A percentile compares a stretch with the other conserved stretches of the same genome.
phyloP scores from a whole-genome alignment of 2,113 vertebrate genomes.

The Agapornis roseicollis region DNA sequence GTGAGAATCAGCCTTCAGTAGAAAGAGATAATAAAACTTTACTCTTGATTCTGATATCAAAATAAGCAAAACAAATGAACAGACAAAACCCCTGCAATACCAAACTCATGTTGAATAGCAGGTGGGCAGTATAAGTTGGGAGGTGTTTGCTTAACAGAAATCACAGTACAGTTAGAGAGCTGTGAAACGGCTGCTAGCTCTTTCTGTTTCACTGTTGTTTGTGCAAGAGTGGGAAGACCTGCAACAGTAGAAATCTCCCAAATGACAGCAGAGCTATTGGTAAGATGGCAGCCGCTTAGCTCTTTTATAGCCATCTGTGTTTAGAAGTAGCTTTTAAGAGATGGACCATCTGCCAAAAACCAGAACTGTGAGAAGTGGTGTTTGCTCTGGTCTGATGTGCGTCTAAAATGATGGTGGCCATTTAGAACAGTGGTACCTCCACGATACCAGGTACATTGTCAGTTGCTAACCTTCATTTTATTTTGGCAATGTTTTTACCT shows the following conservation, averaged over 20 bases:
- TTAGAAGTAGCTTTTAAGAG: constrained; percentile 52
- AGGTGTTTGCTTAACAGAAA: constrained; percentile 20
- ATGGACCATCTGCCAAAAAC: neutral
- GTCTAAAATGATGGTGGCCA: neutral
- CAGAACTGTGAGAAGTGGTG: neutral
- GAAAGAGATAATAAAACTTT: neutral
- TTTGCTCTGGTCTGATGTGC: neutral
- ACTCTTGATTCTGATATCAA: neutral
- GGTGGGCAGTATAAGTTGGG: neutral
- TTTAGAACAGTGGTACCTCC: neutral
- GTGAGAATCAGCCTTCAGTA: neutral
- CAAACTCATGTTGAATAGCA: neutral
- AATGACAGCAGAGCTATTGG: constrained; percentile 32
- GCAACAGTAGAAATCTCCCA: constrained; percentile 30
- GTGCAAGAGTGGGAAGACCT: constrained; percentile 34
- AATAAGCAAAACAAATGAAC: neutral
- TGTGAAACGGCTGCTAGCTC: constrained; percentile 28
- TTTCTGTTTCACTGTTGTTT: constrained; percentile 25
- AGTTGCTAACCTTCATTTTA: neutral
- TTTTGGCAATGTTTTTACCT: neutral
- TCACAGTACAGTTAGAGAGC: neutral
- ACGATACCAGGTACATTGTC: neutral
- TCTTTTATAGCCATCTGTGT: constrained; percentile 52
- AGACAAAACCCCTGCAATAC: neutral
- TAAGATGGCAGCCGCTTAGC: constrained; percentile 57